Evolutionary conservation across 2,113 vertebrate genomes (phyloP), one percentile per base, ranked within the genome.

Genomic region (Anarrhichthys ocellatus): DNA sequence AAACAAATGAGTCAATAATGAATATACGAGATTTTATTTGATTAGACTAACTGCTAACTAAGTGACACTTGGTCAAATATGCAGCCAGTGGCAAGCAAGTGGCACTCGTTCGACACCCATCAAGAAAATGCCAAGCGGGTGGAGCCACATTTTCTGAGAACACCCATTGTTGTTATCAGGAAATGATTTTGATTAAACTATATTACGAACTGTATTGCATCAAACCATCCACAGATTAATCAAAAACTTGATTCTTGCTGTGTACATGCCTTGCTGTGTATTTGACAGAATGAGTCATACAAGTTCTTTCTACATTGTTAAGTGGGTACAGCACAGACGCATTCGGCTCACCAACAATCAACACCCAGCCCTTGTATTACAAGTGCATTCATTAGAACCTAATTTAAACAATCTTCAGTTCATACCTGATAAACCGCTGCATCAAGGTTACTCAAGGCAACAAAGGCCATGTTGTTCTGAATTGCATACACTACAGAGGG

Each of bases 391-490:
- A 18, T 38, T 11, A 9, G 11, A 15, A 1, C n/a, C 36, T 4
- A 22, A 2, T 29, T 29, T 29, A 20, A 40, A 54, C 10, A 59
- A 24, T 29, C 34, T 50, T 13, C 38, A 9, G 24, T 24, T 67
- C 78, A 73, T 92, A 98, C 98, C 97, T 99, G 98, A 87, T 99
- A 99, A 36, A 99, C 97, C 0, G 98, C 98, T 10, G 97, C 98
- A 83, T 99, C 98, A 54, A 99, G 95, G 88, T 99, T 98, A 85
- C 98, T 99, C 42, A 99, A 94, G 2, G 98, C 98, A 66, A 99
- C 52, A 44, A 99, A 99, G 0, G 97, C 98, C 98, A 99, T 99
- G 82, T 99, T 99, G 85, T 99, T 99, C 92, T 99, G 98, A 54
- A 99, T 1, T 6, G 97, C 98, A 0, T 99, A 99, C 8, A 99